A percentile compares a stretch with the other conserved stretches of the same genome.
These are phyloP conservation scores for Hoplodrina blanda DNA, from an alignment of 2,888 invertebrate species.

Conservation along the genomic window DNA sequence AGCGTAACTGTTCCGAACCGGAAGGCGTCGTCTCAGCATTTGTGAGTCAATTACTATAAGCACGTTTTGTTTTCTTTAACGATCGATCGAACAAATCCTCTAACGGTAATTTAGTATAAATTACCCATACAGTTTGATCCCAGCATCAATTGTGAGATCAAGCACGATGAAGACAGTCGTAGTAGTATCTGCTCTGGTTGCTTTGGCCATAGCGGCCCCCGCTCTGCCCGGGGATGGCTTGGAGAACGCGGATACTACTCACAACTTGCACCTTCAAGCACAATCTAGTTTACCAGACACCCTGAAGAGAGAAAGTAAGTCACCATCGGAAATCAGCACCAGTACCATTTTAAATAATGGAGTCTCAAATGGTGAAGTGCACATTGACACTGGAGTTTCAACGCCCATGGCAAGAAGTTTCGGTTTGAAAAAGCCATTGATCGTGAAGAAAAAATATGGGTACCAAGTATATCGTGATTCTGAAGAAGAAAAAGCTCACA, in stretches of 20 bases:
- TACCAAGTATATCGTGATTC: constrained; percentile 81
- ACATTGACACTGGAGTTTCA: constrained; percentile 52
- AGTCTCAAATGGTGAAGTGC: constrained; percentile 28
- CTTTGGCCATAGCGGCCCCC: constrained; percentile 79
- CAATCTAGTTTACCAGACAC: constrained; percentile 51
- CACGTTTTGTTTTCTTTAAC: constrained; percentile 78
- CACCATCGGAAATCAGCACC: constrained; percentile 63
- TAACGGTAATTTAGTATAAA: constrained; percentile 80
- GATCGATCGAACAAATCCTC: constrained; percentile 56
- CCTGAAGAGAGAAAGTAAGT: constrained; percentile 76
- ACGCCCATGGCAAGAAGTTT: constrained; percentile 69
- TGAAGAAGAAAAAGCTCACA: constrained; percentile 79
- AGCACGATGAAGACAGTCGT: constrained; percentile 84
- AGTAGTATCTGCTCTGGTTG: constrained; percentile 78
- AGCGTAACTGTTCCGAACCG: constrained; percentile 55
- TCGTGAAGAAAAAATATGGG: constrained; percentile 80
- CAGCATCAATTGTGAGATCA: constrained; percentile 75
- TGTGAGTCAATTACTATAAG: constrained; percentile 61
- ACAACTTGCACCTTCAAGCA: constrained; percentile 38
- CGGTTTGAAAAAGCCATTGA: constrained; percentile 76
- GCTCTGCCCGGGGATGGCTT: constrained; percentile 68
- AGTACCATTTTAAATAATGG: constrained; percentile 32
- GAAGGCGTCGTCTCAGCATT: constrained; percentile 75
- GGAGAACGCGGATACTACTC: constrained; percentile 55
- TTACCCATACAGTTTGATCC: constrained; percentile 59